Conservation (phyloP, 2,888 invertebrate genomes). For the Altica lythri region DNA sequence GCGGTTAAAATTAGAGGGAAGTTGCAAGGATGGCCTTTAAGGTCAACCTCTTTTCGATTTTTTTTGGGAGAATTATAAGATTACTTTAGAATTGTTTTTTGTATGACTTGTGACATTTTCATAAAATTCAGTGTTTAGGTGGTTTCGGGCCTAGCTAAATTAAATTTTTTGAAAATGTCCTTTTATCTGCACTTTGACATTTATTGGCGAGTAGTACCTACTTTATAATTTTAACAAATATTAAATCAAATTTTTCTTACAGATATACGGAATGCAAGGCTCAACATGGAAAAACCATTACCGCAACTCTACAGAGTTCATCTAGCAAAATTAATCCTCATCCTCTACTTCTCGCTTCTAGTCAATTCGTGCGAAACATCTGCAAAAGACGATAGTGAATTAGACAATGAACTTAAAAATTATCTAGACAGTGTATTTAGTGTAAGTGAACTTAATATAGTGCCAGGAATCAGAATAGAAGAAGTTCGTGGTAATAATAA, state of each 20-base stretch:
- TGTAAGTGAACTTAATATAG: constrained; percentile 62
- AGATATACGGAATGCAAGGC: constrained; percentile 28
- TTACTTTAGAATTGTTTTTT: too few species aligned
- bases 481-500: constrained; percentile 35
- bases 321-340: constrained; percentile 15
- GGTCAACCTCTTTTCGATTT: too few species aligned
- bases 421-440: constrained; percentile 64
- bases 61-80: too few species aligned
- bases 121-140: too few species aligned
- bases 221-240: not conserved
- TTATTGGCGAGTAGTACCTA: too few species aligned
- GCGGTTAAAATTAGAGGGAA: too few species aligned
- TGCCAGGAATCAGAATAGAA: constrained; percentile 64
- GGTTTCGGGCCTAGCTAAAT: too few species aligned
- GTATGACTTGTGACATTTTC: too few species aligned
- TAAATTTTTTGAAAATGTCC: too few species aligned
- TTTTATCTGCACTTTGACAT: too few species aligned
- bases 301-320: constrained; percentile 20
- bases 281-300: constrained; percentile 36
- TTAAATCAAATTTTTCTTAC: constrained; percentile 8
- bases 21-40: too few species aligned
- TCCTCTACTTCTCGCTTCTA: constrained; percentile 8
- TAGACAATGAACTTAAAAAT: constrained; percentile 62
- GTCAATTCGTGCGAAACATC: constrained; percentile 38
- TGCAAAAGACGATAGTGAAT: constrained; percentile 44